Evolutionary conservation across 2,113 vertebrate genomes (phyloP).

Genomic region (Odontesthes bonariensis): DNA sequence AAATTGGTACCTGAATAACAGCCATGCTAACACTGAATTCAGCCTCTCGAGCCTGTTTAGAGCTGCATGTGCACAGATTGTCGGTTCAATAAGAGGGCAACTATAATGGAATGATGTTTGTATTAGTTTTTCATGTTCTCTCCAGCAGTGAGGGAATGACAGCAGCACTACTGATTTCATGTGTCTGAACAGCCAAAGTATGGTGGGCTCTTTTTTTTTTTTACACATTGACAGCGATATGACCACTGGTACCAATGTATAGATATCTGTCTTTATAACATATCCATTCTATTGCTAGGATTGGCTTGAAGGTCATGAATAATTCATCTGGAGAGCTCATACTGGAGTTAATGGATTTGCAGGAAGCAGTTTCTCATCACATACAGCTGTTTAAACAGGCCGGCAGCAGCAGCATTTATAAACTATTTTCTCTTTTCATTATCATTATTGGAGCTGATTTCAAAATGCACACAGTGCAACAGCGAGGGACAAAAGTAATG

Average conservation of each 20-base stretch:
- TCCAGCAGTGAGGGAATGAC: slow-evolving; percentile 13
- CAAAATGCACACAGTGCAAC: slow-evolving; percentile 17
- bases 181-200: slow-evolving; percentile 21
- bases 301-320: slow-evolving; percentile 62
- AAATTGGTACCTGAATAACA: slow-evolving; percentile 38
- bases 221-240: slow-evolving; percentile 18
- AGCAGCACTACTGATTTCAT: slow-evolving; percentile 14
- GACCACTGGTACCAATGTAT: slow-evolving; percentile 27
- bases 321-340: slow-evolving; percentile 40
- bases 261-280: not conserved
- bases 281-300: slow-evolving; percentile 3
- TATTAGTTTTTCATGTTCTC: slow-evolving; percentile 2
- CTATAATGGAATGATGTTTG: slow-evolving; percentile 20
- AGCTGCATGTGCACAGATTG: slow-evolving; percentile 4
- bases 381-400: slow-evolving; percentile 47
- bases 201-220: slow-evolving; percentile 2
- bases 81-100: slow-evolving; percentile 47
- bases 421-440: slow-evolving; percentile 8
- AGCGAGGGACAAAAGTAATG: slow-evolving; percentile 22
- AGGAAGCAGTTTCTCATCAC: slow-evolving; percentile 30
- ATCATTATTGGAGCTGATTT: slow-evolving; percentile 27
- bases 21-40: slow-evolving; percentile 6
- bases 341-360: slow-evolving; percentile 37
- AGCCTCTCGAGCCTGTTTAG: slow-evolving; percentile 18
- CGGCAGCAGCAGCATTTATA: slow-evolving; percentile 15